A percentile compares a stretch with the other conserved stretches of the same genome.
phyloP scores from a whole-genome alignment of 2,888 invertebrate species.

The Lycia hirtaria region DNA sequence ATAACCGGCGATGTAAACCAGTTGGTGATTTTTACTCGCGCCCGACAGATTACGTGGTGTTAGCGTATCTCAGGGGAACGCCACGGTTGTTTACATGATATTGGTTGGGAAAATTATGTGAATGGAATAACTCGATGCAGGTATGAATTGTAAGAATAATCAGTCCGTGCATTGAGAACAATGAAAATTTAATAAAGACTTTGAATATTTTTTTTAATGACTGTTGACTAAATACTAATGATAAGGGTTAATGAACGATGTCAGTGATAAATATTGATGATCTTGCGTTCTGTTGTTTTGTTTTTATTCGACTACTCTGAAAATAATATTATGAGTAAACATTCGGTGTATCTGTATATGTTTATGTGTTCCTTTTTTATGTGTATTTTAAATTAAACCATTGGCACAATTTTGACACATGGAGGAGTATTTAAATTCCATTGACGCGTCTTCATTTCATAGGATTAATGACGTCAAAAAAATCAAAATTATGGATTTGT shows the following conservation, averaged over 20 bases:
- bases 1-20: slow-evolving; percentile 59
- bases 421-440: too few species aligned
- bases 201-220: background rate
- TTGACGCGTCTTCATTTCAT: too few species aligned
- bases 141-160: slow-evolving; percentile 27
- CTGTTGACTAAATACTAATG: background rate
- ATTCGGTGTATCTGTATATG: too few species aligned
- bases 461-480: too few species aligned
- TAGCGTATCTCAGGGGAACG: slow-evolving; percentile 46
- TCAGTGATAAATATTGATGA: too few species aligned
- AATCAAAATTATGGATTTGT: too few species aligned
- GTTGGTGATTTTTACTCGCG: slow-evolving; percentile 57
- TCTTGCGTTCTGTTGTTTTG: too few species aligned
- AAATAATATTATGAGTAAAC: too few species aligned
- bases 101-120: slow-evolving; percentile 41
- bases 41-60: slow-evolving; percentile 56
- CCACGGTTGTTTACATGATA: slow-evolving; percentile 43
- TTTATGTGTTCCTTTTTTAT: too few species aligned
- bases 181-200: background rate
- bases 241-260: background rate
- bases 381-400: too few species aligned
- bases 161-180: slow-evolving; percentile 5
- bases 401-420: too few species aligned
- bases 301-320: too few species aligned
- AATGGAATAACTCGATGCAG: slow-evolving; percentile 29